Conservation (phyloP, 2,797 vertebrate genomes). For the Rhincodon typus region DNA sequence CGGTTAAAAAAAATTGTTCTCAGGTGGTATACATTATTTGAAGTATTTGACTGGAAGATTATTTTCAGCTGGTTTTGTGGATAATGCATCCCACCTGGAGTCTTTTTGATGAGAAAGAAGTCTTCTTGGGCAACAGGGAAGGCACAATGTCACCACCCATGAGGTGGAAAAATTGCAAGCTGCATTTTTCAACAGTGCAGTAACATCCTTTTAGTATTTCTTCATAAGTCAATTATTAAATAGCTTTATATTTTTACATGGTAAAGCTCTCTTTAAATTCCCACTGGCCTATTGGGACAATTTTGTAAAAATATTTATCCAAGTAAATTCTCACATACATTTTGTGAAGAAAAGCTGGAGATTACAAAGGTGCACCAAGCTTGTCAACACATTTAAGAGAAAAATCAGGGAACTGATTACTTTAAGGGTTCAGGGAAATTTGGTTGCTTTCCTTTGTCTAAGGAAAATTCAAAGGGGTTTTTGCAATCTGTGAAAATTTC, state of each 20-base stretch:
- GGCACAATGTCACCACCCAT: background rate
- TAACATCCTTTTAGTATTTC: background rate
- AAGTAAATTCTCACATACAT: background rate
- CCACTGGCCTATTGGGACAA: constrained; percentile 10
- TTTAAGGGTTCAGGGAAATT: background rate
- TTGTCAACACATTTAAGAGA: background rate
- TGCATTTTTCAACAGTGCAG: background rate
- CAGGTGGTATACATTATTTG: background rate
- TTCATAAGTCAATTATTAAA: background rate
- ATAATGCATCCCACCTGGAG: constrained; percentile 24
- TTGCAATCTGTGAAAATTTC: background rate
- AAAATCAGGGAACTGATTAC: background rate
- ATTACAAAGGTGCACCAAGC: background rate
- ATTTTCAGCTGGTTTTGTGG: background rate
- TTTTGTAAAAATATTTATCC: background rate
- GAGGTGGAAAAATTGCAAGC: background rate
- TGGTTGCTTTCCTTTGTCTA: background rate
- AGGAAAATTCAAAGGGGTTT: too few relatives aligned
- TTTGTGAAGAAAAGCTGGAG: background rate
- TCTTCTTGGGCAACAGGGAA: background rate
- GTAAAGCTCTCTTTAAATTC: background rate
- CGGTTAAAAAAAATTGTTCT: background rate
- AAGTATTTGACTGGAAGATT: background rate
- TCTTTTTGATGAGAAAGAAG: background rate
- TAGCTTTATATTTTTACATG: background rate